Evolutionary conservation across 2,888 invertebrate genomes (phyloP).

Genomic region (Chesias legatella): DNA sequence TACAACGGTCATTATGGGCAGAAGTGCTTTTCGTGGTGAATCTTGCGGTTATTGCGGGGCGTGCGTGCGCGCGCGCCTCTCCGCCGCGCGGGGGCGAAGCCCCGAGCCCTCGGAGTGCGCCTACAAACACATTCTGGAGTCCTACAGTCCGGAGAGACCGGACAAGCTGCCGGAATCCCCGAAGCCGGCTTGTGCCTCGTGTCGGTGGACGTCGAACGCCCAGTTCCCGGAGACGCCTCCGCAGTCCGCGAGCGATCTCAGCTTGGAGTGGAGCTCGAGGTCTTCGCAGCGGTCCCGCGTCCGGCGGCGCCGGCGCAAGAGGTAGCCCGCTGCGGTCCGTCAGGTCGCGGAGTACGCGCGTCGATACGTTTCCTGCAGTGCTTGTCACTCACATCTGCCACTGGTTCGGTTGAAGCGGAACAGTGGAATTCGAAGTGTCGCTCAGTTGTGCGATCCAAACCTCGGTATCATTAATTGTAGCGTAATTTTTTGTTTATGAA

Average conservation of each 20-base stretch:
- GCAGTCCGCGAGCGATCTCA: slow-evolving; percentile 65
- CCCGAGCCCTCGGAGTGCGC: slow-evolving; percentile 71
- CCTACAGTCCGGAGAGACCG: slow-evolving; percentile 50
- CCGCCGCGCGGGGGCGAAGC: slow-evolving; percentile 63
- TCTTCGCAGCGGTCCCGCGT: slow-evolving; percentile 59
- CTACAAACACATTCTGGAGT: slow-evolving; percentile 74
- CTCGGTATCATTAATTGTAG: slow-evolving; percentile 5
- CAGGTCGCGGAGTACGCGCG: slow-evolving; percentile 28
- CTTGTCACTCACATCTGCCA: slow-evolving; percentile 8
- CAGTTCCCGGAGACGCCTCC: slow-evolving; percentile 75
- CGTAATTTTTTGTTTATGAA: background rate
- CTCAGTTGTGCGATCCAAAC: slow-evolving; percentile 7
- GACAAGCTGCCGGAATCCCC: slow-evolving; percentile 53
- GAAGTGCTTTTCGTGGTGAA: slow-evolving; percentile 54
- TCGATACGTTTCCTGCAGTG: slow-evolving; percentile 29
- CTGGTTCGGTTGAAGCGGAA: slow-evolving; percentile 13
- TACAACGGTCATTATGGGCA: slow-evolving; percentile 54
- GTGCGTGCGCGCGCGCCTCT: slow-evolving; percentile 65
- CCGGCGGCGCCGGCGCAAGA: slow-evolving; percentile 63
- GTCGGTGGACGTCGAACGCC: slow-evolving; percentile 73
- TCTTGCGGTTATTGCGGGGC: slow-evolving; percentile 73
- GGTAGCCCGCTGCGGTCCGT: slow-evolving; percentile 40
- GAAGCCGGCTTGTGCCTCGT: slow-evolving; percentile 62
- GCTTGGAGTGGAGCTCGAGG: slow-evolving; percentile 69
- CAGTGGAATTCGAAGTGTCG: slow-evolving; percentile 5